Evolutionary conservation across 2,888 invertebrate genomes (phyloP).

Genomic region (Rosalia funebris): DNA sequence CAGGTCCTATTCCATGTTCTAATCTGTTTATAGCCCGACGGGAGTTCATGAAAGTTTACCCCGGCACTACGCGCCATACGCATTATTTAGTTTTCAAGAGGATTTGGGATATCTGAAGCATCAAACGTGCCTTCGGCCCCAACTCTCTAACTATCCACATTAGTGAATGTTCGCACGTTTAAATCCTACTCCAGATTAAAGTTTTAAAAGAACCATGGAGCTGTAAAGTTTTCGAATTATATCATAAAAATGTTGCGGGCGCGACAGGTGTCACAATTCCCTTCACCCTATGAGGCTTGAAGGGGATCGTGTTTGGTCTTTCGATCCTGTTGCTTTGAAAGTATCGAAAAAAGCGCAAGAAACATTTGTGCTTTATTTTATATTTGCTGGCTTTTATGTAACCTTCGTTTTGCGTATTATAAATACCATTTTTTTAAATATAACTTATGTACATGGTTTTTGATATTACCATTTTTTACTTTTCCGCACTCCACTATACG

Average conservation of each 20-base stretch:
- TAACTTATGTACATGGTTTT: too few relatives aligned
- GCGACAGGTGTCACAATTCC: slow-evolving; percentile 29
- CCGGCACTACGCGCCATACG: slow-evolving; percentile 45
- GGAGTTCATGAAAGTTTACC: slow-evolving; percentile 55
- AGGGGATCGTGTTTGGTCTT: slow-evolving; percentile 8
- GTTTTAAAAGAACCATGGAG: slow-evolving; percentile 30
- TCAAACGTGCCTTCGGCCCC: slow-evolving; percentile 48
- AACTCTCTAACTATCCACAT: slow-evolving; percentile 18
- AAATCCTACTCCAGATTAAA: slow-evolving; percentile 36
- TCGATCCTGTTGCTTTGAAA: slow-evolving; percentile 7
- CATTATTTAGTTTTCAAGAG: slow-evolving; percentile 53
- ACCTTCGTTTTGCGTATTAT: too few relatives aligned
- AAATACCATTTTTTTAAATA: too few relatives aligned
- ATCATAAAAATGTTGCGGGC: slow-evolving; percentile 27
- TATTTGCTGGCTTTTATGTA: too few relatives aligned
- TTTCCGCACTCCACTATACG: too few relatives aligned
- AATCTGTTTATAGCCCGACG: slow-evolving; percentile 61
- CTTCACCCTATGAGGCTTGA: slow-evolving; percentile 18
- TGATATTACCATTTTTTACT: too few relatives aligned
- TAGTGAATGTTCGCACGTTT: slow-evolving; percentile 30
- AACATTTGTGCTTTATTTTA: too few relatives aligned
- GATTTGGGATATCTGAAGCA: slow-evolving; percentile 50
- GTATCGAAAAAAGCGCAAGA: neutral
- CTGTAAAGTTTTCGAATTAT: slow-evolving; percentile 30
- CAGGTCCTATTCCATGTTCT: slow-evolving; percentile 61